phyloP scores from a whole-genome alignment of 2,113 vertebrate genomes.

The Dicrurus megarhynchus region DNA sequence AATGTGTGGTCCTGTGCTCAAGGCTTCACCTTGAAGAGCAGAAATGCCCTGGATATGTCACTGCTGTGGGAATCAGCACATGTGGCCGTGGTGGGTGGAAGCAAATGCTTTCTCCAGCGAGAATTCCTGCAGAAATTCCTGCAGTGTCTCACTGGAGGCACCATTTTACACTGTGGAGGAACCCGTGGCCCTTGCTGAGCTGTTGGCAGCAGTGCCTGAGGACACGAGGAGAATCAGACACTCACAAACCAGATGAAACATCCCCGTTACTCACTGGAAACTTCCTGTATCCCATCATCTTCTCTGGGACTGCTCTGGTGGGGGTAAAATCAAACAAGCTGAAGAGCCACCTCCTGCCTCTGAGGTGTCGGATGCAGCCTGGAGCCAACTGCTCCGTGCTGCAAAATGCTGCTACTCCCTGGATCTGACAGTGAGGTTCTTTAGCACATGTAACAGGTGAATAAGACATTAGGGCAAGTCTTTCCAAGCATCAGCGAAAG shows the following conservation, averaged over 20 bases:
- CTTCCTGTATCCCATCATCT: neutral
- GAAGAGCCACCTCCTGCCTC: neutral
- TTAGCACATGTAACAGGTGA: conserved; percentile 65
- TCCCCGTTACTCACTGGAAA: neutral
- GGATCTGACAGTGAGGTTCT: conserved; percentile 20
- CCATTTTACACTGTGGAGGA: neutral
- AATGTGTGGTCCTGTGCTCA: neutral
- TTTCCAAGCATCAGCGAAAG: conserved; percentile 54
- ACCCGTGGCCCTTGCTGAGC: neutral
- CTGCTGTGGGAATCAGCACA: neutral
- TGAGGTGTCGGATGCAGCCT: neutral
- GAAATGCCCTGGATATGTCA: neutral
- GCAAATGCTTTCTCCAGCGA: neutral
- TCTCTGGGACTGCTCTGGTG: neutral
- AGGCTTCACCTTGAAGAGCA: neutral
- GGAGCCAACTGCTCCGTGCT: neutral
- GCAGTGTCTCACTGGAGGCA: neutral
- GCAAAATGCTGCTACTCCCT: neutral
- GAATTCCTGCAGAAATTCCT: neutral
- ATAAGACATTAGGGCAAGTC: conserved; percentile 64
- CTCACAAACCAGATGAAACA: neutral
- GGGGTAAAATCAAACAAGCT: conserved; percentile 7
- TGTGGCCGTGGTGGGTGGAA: neutral
- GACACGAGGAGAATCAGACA: neutral
- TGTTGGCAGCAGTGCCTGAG: neutral